Conservation (phyloP, 2,113 vertebrate species). For the Camelus bactrianus region DNA sequence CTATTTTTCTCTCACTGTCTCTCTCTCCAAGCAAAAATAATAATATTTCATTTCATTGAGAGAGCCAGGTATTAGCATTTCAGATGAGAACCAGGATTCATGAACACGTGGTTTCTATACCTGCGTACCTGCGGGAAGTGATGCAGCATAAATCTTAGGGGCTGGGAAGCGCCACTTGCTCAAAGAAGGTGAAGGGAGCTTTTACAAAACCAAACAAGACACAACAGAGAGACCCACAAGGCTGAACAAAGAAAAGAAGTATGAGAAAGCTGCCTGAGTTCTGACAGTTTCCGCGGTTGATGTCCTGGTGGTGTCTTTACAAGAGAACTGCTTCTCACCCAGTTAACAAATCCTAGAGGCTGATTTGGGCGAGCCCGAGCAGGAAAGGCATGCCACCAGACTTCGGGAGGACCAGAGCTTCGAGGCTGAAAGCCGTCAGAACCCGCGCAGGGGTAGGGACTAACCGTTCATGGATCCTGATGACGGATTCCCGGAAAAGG, state of each 20-base stretch:
- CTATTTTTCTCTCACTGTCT: not conserved
- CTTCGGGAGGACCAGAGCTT: not conserved
- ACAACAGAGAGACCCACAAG: no score
- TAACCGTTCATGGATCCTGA: not conserved
- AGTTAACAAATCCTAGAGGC: not conserved
- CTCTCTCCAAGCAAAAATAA: slow-evolving; percentile 13
- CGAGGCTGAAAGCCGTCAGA: not conserved
- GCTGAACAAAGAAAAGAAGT: no score
- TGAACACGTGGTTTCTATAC: no score
- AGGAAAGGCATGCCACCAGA: not conserved
- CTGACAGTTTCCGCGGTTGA: not conserved
- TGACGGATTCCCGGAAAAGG: not conserved
- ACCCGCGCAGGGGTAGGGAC: no score
- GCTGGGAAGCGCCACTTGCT: no score
- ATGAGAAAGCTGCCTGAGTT: no score
- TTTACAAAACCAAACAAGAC: no score
- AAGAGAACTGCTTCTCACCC: not conserved
- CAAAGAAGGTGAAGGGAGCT: no score
- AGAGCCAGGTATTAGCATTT: not conserved
- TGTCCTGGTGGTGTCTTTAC: not conserved
- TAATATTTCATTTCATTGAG: not conserved
- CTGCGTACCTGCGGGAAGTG: no score
- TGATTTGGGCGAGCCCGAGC: not conserved
- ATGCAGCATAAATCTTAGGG: no score
- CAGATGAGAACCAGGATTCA: not conserved